Percentiles rank a stretch among this genome's conserved stretches.
These are phyloP conservation scores for Chaunax sp. DNA, from an alignment of 2,797 vertebrate genomes.

Conservation along the genomic window DNA sequence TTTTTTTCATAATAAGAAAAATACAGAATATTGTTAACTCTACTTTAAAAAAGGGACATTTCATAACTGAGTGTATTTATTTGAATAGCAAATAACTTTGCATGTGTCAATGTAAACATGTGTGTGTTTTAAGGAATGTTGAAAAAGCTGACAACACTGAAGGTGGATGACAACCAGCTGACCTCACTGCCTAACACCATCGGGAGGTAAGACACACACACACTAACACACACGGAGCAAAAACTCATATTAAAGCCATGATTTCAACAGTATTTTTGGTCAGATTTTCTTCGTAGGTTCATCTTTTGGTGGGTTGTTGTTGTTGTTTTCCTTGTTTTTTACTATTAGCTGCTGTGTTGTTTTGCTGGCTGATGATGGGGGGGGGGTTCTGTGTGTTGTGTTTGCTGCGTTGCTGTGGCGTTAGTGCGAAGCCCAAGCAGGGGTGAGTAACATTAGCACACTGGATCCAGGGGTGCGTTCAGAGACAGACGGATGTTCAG, in stretches of 20 bases:
- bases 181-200: conserved; percentile 95
- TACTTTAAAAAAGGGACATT: neutral
- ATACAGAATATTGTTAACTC: neutral
- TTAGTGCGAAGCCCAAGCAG: conserved; percentile 88
- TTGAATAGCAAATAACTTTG: neutral
- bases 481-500: conserved; percentile 60
- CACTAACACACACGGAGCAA: conserved; percentile 5
- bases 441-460: conserved; percentile 86
- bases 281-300: conserved; percentile 41
- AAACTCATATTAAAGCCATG: neutral
- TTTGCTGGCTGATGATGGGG: conserved; percentile 79
- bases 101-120: neutral
- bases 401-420: conserved; percentile 84
- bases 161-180: conserved; percentile 99
- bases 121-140: conserved; percentile 86
- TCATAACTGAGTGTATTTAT: neutral
- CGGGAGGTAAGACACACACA: conserved; percentile 89
- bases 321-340: conserved; percentile 59
- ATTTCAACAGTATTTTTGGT: conserved; percentile 32
- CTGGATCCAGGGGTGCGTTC: conserved; percentile 74
- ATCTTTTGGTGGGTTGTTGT: conserved; percentile 43
- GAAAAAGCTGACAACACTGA: conserved; percentile 97
- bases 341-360: conserved; percentile 64
- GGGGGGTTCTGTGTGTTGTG: conserved; percentile 87
- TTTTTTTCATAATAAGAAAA: neutral